Conservation (phyloP, 2,888 invertebrate genomes). For the Toxonevra muliebris region DNA sequence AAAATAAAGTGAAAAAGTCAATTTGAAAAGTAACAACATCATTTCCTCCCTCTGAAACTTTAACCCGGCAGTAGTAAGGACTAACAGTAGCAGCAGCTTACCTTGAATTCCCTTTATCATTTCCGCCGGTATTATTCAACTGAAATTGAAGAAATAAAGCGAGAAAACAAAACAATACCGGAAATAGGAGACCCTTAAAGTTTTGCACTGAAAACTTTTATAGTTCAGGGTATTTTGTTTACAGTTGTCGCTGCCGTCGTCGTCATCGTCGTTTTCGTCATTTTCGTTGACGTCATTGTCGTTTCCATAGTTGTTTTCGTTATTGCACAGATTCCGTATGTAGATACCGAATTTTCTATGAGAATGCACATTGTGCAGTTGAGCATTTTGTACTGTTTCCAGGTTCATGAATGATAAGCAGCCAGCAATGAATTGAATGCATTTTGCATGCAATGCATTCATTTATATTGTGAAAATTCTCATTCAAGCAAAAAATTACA, state of each 20-base stretch:
- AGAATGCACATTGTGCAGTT: slow-evolving; percentile 5
- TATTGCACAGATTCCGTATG: neutral
- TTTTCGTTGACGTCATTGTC: too few species aligned
- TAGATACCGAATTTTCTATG: neutral
- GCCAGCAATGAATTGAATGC: too few species aligned
- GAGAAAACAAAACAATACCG: neutral
- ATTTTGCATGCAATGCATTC: too few species aligned
- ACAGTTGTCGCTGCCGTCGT: neutral
- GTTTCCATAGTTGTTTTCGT: slow-evolving; percentile 6
- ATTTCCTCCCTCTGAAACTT: slow-evolving; percentile 2
- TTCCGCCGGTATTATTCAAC: too few species aligned
- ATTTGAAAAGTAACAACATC: slow-evolving; percentile 13
- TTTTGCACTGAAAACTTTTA: neutral
- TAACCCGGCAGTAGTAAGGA: neutral
- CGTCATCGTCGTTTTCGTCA: slow-evolving; percentile 10
- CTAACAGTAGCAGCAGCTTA: neutral
- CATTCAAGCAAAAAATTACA: too few species aligned
- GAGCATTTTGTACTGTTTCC: neutral
- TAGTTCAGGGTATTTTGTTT: neutral
- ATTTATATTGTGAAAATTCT: too few species aligned
- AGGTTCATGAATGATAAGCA: neutral
- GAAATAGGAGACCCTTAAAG: neutral
- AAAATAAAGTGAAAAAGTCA: slow-evolving; percentile 25
- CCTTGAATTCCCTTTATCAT: too few species aligned
- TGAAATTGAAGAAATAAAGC: neutral